Conservation (phyloP, 2,888 invertebrate species). For the Acrobasis consociella region DNA sequence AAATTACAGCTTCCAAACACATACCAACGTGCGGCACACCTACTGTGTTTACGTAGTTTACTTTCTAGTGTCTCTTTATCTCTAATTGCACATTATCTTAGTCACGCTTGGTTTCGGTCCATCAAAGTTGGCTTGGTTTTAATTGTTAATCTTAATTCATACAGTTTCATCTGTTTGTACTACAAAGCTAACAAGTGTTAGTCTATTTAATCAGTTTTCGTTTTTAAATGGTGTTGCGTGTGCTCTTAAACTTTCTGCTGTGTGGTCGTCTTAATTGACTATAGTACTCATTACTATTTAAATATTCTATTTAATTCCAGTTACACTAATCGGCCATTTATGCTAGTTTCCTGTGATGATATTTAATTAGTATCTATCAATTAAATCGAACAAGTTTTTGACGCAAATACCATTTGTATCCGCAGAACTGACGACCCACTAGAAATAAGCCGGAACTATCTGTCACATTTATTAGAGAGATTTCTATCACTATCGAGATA, state of each 20-base stretch:
- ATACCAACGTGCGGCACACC: constrained; percentile 12
- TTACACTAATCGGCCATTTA: constrained; percentile 24
- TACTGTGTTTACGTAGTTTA: constrained; percentile 35
- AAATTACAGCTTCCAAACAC: constrained; percentile 34
- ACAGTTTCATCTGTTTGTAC: constrained; percentile 40
- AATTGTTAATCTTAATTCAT: constrained; percentile 47
- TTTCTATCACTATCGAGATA: background rate
- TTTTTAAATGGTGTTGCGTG: background rate
- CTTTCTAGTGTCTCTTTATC: constrained; percentile 57
- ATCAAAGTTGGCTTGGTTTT: constrained; percentile 51
- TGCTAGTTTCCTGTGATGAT: background rate
- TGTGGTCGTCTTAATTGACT: constrained; percentile 14
- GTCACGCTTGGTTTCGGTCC: constrained; percentile 58
- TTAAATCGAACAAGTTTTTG: background rate
- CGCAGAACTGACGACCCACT: background rate
- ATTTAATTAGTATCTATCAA: constrained; percentile 3
- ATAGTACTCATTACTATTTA: constrained; percentile 27
- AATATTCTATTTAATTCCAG: constrained; percentile 41
- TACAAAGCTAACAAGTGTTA: background rate
- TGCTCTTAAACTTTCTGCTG: background rate
- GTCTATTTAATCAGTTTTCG: background rate
- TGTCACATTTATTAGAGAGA: background rate
- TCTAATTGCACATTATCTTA: constrained; percentile 56
- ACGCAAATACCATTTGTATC: background rate
- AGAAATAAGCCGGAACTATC: background rate